These are phyloP conservation scores for Fregetta grallaria DNA, from an alignment of 2,113 vertebrate species.

Conservation along the genomic window DNA sequence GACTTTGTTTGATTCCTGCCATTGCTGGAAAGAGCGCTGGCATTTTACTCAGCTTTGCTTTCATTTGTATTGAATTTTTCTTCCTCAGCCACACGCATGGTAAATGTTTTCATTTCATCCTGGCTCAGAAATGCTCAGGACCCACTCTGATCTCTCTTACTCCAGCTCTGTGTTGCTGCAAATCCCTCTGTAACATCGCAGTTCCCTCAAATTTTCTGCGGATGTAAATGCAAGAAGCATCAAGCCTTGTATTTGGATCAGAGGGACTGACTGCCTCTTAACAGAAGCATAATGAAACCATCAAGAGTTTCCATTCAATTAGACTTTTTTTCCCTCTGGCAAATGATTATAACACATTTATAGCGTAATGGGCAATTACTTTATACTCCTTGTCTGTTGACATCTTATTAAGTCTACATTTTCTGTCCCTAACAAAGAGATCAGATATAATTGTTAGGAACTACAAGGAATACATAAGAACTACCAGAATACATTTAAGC, in stretches of 20 bases:
- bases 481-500: slow-evolving; percentile 46
- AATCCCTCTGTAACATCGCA: neutral
- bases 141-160: neutral
- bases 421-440: slow-evolving; percentile 59
- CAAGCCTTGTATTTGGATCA: neutral
- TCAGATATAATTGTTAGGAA: slow-evolving; percentile 40
- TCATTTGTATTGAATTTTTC: neutral
- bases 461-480: neutral
- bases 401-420: slow-evolving; percentile 60
- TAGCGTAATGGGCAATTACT: slow-evolving; percentile 59
- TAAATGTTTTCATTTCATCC: neutral
- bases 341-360: slow-evolving; percentile 60
- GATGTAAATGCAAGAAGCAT: neutral
- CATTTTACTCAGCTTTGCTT: neutral
- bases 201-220: neutral
- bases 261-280: slow-evolving; percentile 22
- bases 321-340: slow-evolving; percentile 51
- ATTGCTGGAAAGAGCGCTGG: neutral
- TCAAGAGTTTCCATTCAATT: slow-evolving; percentile 71
- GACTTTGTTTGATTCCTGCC: neutral
- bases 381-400: slow-evolving; percentile 58
- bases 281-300: slow-evolving; percentile 70
- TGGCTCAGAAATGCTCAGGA: neutral
- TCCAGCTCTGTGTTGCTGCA: neutral
- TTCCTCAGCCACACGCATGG: neutral